These are phyloP conservation scores for Ariolimax columbianus DNA, from an alignment of 2,888 invertebrate species.

Conservation along the genomic window DNA sequence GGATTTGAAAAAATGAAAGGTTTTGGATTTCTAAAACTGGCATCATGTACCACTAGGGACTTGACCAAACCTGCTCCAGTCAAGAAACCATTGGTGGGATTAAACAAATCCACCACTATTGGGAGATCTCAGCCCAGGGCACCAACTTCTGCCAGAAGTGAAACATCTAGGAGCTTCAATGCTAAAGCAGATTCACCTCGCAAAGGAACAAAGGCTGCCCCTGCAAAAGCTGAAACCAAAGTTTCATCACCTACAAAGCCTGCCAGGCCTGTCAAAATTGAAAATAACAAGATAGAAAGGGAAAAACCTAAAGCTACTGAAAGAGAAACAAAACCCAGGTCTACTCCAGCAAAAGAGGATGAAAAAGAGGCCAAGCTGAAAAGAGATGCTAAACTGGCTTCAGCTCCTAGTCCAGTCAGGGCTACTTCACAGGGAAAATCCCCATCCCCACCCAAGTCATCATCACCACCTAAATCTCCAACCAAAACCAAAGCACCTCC, in stretches of 20 bases:
- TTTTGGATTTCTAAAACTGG: conserved; percentile 92
- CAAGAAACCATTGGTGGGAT: conserved; percentile 59
- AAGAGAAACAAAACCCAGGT: conserved; percentile 54
- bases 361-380: conserved; percentile 34
- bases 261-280: conserved; percentile 61
- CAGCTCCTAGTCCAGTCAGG: conserved; percentile 45
- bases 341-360: conserved; percentile 48
- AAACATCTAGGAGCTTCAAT: background rate
- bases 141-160: conserved; percentile 41
- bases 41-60: conserved; percentile 87
- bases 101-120: conserved; percentile 30
- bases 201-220: conserved; percentile 53
- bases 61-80: conserved; percentile 74
- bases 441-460: conserved; percentile 38
- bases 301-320: conserved; percentile 59
- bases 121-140: conserved; percentile 10
- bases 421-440: conserved; percentile 55
- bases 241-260: conserved; percentile 50
- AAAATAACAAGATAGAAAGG: conserved; percentile 62
- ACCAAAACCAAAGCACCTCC: conserved; percentile 52
- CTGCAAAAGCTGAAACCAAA: conserved; percentile 48
- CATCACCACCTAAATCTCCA: conserved; percentile 56
- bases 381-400: conserved; percentile 6
- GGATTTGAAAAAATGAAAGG: conserved; percentile 94
- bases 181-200: conserved; percentile 54